phyloP scores from a whole-genome alignment of 2,797 vertebrate genomes.

The Melanotaenia parkinsoni region DNA sequence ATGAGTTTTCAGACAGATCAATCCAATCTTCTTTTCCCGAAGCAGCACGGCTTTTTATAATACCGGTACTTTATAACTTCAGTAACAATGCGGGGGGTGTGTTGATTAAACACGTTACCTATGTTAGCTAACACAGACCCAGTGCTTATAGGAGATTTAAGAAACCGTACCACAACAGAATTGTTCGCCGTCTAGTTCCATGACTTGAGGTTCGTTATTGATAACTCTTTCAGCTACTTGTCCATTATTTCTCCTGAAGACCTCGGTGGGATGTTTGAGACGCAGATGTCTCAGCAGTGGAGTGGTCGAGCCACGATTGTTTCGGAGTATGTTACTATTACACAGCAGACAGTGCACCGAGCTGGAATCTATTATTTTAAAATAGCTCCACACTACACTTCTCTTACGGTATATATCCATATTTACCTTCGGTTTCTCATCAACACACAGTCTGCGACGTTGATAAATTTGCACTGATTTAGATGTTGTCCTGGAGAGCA shows the following conservation, averaged over 20 bases:
- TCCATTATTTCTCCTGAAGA: conserved; percentile 36
- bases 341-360: conserved; percentile 74
- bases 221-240: neutral
- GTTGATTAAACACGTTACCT: neutral
- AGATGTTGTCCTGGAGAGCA: neutral
- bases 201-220: neutral
- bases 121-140: neutral
- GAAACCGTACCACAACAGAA: conserved; percentile 43
- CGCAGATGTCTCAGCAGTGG: conserved; percentile 78
- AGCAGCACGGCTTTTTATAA: too few species aligned
- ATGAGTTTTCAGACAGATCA: neutral
- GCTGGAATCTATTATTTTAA: conserved; percentile 52
- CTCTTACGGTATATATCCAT: conserved; percentile 65
- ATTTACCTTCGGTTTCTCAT: conserved; percentile 3
- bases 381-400: conserved; percentile 76
- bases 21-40: neutral
- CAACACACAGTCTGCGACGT: neutral
- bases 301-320: conserved; percentile 69
- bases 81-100: neutral
- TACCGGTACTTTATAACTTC: neutral
- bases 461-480: neutral
- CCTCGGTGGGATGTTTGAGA: conserved; percentile 67
- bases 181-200: conserved; percentile 39
- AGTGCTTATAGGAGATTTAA: too few species aligned
- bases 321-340: conserved; percentile 47